Evolutionary conservation across 2,797 vertebrate species (phyloP).

Genomic region (Sorex maritimensis): DNA sequence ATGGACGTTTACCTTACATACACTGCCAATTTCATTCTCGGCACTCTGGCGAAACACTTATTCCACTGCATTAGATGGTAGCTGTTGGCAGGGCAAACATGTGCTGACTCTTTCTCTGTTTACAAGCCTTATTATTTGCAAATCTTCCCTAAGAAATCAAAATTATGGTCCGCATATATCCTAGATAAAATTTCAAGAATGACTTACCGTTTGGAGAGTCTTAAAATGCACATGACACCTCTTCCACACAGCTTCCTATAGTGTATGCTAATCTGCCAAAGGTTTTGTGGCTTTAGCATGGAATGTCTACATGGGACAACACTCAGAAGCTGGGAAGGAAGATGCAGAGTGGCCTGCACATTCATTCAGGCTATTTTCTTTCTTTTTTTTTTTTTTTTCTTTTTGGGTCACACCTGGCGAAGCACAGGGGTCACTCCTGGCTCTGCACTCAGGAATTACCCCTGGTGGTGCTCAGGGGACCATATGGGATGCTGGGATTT

Average conservation of each 20-base stretch:
- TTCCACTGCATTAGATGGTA: neutral
- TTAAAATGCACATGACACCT: slow-evolving; percentile 30
- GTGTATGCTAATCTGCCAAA: too few relatives aligned
- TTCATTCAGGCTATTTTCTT: neutral
- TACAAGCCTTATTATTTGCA: slow-evolving; percentile 26
- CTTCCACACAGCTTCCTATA: neutral
- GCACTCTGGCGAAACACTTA: slow-evolving; percentile 36
- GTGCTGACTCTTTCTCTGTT: neutral
- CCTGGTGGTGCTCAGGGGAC: too few relatives aligned
- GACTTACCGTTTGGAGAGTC: slow-evolving; percentile 9
- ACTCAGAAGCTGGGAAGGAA: too few relatives aligned
- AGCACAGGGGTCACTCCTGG: too few relatives aligned
- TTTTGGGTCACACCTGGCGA: too few relatives aligned
- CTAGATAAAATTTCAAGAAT: slow-evolving; percentile 60
- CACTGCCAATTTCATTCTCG: neutral
- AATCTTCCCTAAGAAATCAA: slow-evolving; percentile 32
- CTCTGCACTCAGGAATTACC: too few relatives aligned
- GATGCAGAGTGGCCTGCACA: neutral
- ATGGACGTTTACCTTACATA: neutral
- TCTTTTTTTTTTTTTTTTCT: too few relatives aligned
- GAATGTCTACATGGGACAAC: too few relatives aligned
- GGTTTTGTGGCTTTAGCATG: too few relatives aligned
- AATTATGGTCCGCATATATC: neutral
- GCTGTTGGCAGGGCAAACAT: neutral
- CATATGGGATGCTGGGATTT: too few relatives aligned